Base-by-base conservation (phyloP, 2,888 invertebrate genomes). In the Scaptomyza reducta region DNA sequence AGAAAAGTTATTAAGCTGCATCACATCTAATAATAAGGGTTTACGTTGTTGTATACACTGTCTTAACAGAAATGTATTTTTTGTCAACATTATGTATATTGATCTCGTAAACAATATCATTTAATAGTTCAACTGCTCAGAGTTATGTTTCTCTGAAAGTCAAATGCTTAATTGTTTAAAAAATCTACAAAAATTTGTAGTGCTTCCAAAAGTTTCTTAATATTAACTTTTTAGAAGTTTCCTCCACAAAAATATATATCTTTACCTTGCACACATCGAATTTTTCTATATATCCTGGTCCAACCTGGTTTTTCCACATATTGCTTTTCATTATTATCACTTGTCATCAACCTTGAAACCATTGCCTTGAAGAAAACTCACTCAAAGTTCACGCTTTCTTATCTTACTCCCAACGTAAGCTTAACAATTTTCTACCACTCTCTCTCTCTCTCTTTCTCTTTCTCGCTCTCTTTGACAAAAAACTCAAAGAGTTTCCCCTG, bases 401-500 rank as follows among this genome's bases (percentile, higher is more conserved):
- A 40, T 9, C 35, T 66, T 76, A 31, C 71, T 54, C 60, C 50
- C 13, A 22, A 22, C 22, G 22, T 22, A 22, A 22, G 22, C 33
- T 42, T 16, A 27, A 35, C 16, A 25, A 11, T n/a, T 31, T 18
- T n/a, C 42, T 25, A 6, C 1, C 41, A 29, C 18, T 14, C 11
- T 29, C 44, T 45, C 2, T 0, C 35, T 18, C 22, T 38, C 33
- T 18, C 25, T 10, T 38, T 13, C 35, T n/a, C n/a, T 35, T 6
- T 13, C 9, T 7, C 11, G 6, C 46, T 57, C 71, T 70, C 60
- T 60, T 38, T 22, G 38, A 11, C 45, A 42, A 35, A 6, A 1
- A 29, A 57, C 77, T 74, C 72, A 67, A 71, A 76, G 49, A 29
- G 27, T 46, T 70, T 63, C 74, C 74, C 77, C 74, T 76, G 42